Evolutionary conservation across 2,888 invertebrate species (phyloP).

Genomic region (Acleris sparsana): DNA sequence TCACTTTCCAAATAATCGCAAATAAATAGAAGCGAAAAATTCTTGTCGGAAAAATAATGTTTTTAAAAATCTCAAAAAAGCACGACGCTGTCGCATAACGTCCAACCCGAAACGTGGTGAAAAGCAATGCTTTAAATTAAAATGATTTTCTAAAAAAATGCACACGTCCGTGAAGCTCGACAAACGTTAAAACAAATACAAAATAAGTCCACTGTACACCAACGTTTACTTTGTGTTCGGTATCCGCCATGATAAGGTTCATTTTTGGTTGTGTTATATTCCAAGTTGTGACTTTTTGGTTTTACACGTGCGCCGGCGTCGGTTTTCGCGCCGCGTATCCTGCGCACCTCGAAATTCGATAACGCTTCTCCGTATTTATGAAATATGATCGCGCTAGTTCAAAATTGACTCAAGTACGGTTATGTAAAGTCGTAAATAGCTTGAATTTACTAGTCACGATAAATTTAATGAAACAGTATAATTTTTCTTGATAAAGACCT

Average conservation of each 20-base stretch:
- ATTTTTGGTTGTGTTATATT: neutral
- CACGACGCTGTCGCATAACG: too few species aligned
- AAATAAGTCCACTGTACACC: neutral
- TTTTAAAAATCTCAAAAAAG: too few species aligned
- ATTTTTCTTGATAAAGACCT: too few species aligned
- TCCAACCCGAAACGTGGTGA: too few species aligned
- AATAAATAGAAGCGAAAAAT: too few species aligned
- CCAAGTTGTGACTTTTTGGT: neutral
- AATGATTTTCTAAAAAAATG: neutral
- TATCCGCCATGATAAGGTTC: neutral
- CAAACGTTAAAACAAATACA: neutral
- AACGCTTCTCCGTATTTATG: slow-evolving; percentile 28
- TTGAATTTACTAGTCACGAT: neutral
- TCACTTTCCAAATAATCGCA: too few species aligned
- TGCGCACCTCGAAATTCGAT: slow-evolving; percentile 29
- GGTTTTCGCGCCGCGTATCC: slow-evolving; percentile 26
- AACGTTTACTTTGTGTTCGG: neutral
- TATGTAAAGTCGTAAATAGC: neutral
- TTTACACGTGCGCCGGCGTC: slow-evolving; percentile 21
- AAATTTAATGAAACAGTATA: neutral
- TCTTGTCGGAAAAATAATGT: too few species aligned
- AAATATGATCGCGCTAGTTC: slow-evolving; percentile 17
- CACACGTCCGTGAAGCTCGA: neutral
- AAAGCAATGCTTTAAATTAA: neutral
- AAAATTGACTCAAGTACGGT: neutral